Evolutionary conservation across 2,888 invertebrate genomes (phyloP).

Genomic region (Cremastinae sp.): DNA sequence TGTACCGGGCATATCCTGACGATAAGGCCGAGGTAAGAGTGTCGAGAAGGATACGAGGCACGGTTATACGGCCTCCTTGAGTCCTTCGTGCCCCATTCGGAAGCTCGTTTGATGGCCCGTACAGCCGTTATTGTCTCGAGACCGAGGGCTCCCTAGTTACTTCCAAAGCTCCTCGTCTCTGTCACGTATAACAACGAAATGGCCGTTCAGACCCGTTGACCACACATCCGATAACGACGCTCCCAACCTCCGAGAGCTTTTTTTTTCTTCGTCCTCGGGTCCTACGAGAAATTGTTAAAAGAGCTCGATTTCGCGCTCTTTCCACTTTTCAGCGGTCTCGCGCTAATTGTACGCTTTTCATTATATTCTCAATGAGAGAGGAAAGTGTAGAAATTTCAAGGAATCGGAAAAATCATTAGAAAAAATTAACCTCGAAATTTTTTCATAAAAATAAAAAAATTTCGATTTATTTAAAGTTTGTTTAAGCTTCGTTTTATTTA

Average conservation of each 20-base stretch:
- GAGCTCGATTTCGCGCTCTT: slow-evolving; percentile 56
- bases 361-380: too few relatives aligned
- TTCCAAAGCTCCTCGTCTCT: slow-evolving; percentile 49
- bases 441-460: too few relatives aligned
- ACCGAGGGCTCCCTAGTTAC: slow-evolving; percentile 60
- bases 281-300: slow-evolving; percentile 74
- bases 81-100: slow-evolving; percentile 76
- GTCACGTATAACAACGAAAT: slow-evolving; percentile 60
- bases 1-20: neutral
- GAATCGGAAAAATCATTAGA: too few relatives aligned
- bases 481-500: too few relatives aligned
- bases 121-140: slow-evolving; percentile 77
- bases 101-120: slow-evolving; percentile 78
- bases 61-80: slow-evolving; percentile 71
- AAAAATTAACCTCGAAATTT: too few relatives aligned
- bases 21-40: neutral
- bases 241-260: slow-evolving; percentile 45
- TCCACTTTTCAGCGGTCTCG: neutral
- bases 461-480: too few relatives aligned
- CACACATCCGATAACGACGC: slow-evolving; percentile 76
- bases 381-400: too few relatives aligned
- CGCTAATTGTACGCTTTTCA: neutral
- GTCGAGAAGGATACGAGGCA: slow-evolving; percentile 53
- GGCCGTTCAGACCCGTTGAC: slow-evolving; percentile 71
- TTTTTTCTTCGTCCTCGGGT: slow-evolving; percentile 1